Base-by-base conservation (phyloP, 2,113 vertebrate species). In the Xyrauchen texanus region DNA sequence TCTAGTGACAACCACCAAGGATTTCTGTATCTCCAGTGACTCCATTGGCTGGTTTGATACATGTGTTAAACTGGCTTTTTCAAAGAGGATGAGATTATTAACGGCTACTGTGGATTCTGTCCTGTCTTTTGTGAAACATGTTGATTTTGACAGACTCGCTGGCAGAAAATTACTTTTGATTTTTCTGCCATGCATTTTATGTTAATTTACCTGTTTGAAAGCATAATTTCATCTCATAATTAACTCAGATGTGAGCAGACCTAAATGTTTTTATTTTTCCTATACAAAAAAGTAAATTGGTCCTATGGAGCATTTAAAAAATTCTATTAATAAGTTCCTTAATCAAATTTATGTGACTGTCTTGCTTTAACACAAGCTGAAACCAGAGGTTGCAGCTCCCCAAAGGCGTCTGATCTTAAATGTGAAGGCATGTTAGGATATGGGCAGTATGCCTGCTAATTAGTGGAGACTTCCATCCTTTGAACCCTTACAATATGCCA, bases 361-460 rank as follows among this genome's bases (percentile, higher is more conserved):
- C 55, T 80, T 64, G 16, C 58, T 68, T 34, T 60, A 72, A 78
- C 70, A 67, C 58, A 63, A 47, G 69, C 70, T 53, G 53, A 57
- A 82, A 63, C 52, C 63, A 74, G 81, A 53, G 76, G 76, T 71
- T 73, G 68, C 52, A 8, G 62, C 55, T 61, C 55, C 76, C 81
- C 57, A 47, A 63, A 68, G 81, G 69, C 81, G 42, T 73, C 72
- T 74, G 68, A 75, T 73, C 49, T 74, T 60, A 77, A 80, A 82
- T 73, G 77, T 53, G 65, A 78, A 83, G 55, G 65, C 58, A 47
- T 67, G 61, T 70, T 78, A 34, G 75, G 74, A 81, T 81, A 85
- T 46, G 45, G 69, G 78, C 78, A 81, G 79, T 67, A 78, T 61
- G 78, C 52, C 65, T 69, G 78, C 78, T 83, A 81, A 83, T 85